Evolutionary conservation across 2,113 vertebrate species (phyloP).

Genomic region (mouse (Mus musculus)): DNA sequence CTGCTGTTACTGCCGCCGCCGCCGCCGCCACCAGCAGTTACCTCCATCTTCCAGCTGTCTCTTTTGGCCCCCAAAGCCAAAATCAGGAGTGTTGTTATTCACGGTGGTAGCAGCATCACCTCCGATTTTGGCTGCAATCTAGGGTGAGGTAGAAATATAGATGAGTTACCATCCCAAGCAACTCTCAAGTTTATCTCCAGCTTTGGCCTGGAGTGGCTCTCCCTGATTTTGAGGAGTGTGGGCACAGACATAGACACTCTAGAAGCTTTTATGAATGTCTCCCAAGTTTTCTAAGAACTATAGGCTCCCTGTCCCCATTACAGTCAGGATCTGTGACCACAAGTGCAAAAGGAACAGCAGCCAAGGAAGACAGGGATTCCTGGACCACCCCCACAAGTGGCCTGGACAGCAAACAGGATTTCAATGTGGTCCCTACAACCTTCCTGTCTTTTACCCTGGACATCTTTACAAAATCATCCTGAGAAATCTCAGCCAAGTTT

Average conservation of each 20-base stretch:
- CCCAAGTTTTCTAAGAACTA: neutral
- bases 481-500: neutral
- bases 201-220: neutral
- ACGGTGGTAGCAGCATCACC: constrained; percentile 90
- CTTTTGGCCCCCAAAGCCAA: constrained; percentile 92
- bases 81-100: constrained; percentile 91
- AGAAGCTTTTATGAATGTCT: neutral
- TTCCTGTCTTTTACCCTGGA: neutral
- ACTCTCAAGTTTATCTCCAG: neutral
- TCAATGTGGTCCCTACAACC: neutral
- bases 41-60: constrained; percentile 96
- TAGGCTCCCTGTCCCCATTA: neutral
- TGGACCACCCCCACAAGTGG: neutral
- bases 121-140: constrained; percentile 98
- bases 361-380: neutral
- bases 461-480: neutral
- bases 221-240: neutral
- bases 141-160: constrained; percentile 50
- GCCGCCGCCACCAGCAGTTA: constrained; percentile 80
- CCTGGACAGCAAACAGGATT: neutral
- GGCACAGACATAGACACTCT: neutral
- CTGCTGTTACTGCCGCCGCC: no score
- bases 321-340: neutral
- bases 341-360: neutral
- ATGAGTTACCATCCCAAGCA: constrained; percentile 43